phyloP scores from a whole-genome alignment of 2,888 invertebrate genomes.

The Coleophora deauratella region DNA sequence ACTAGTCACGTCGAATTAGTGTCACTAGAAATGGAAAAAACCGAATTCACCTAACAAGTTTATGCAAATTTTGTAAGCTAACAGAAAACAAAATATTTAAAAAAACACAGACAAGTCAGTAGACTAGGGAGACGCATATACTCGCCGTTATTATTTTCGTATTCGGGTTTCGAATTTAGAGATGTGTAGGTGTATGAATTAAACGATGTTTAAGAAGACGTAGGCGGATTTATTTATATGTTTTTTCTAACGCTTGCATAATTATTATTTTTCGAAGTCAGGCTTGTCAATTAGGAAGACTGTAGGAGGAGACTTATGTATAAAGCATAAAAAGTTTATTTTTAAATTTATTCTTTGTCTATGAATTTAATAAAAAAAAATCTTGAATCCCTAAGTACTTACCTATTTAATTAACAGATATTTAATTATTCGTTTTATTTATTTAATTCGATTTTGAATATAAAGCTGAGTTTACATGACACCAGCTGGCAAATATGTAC shows the following conservation, averaged over 20 bases:
- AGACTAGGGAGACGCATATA: constrained; percentile 23
- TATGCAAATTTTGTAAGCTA: constrained; percentile 57
- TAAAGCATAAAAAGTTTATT: too few relatives aligned
- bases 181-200: constrained; percentile 59
- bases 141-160: constrained; percentile 33
- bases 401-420: too few relatives aligned
- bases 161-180: constrained; percentile 51
- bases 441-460: constrained; percentile 18
- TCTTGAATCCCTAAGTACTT: too few relatives aligned
- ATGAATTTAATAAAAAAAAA: too few relatives aligned
- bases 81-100: constrained; percentile 27
- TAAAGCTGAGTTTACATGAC: constrained; percentile 46
- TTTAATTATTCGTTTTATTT: too few relatives aligned
- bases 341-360: too few relatives aligned
- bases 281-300: constrained; percentile 51
- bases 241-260: constrained; percentile 42
- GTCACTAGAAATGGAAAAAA: constrained; percentile 52
- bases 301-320: too few relatives aligned
- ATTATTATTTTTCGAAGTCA: constrained; percentile 42
- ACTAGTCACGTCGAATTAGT: constrained; percentile 49
- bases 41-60: constrained; percentile 34
- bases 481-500: too few relatives aligned
- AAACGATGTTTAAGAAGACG: constrained; percentile 48
- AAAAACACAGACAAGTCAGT: constrained; percentile 17
- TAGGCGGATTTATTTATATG: constrained; percentile 61